These are phyloP conservation scores for Catagonus wagneri DNA, from an alignment of 2,113 vertebrate species.

Conservation along the genomic window DNA sequence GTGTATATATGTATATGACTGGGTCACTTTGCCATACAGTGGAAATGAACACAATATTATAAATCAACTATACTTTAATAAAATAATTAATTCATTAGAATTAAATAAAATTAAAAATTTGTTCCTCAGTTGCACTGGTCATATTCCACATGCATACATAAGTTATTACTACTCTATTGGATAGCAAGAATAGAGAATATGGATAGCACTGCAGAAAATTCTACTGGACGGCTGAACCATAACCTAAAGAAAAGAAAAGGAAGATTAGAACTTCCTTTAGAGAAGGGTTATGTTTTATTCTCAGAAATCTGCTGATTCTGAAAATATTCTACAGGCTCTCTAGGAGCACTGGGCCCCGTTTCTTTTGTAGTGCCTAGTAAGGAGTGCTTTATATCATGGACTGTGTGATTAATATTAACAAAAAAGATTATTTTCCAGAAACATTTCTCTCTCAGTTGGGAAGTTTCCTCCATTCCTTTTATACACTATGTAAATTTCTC, in stretches of 20 bases:
- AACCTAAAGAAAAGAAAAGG: background rate
- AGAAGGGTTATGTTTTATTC: background rate
- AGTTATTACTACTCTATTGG: background rate
- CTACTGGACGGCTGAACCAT: background rate
- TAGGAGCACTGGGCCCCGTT: background rate
- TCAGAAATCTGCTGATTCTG: background rate
- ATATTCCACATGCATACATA: background rate
- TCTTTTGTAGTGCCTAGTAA: background rate
- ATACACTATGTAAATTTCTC: background rate
- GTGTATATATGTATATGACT: no score
- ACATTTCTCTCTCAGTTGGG: background rate
- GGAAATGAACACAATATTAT: background rate
- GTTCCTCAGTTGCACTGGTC: background rate
- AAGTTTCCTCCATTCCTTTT: background rate
- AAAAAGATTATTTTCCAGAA: background rate
- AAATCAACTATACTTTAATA: no score
- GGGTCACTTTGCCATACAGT: no score
- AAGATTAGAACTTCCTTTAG: background rate
- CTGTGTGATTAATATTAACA: background rate
- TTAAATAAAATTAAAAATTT: background rate
- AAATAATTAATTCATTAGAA: background rate
- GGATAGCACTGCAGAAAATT: background rate
- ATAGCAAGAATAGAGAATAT: fast-evolving
- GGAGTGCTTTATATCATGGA: background rate
- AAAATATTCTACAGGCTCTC: background rate